Base-by-base conservation (phyloP, 2,888 invertebrate genomes). In the Phortica magna region DNA sequence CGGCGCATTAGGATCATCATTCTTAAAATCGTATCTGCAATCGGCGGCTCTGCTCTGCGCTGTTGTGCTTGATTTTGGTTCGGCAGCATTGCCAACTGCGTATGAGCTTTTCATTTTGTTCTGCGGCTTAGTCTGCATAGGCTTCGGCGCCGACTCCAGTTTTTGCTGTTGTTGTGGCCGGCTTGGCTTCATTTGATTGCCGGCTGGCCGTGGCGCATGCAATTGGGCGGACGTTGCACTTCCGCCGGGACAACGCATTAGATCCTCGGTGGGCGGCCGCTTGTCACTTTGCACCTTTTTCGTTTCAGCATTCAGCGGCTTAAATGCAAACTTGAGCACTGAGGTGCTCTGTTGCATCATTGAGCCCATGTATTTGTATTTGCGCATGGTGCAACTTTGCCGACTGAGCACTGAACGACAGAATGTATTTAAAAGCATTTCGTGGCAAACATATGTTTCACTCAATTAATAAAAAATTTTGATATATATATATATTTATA, bases 1-100 rank as follows among this genome's bases (percentile, higher is more conserved):
- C 19, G 48, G 70, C 31, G 70, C 48, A 12, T 70, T 70, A 17
- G 70, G 70, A 53, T 70, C 61, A 22, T 17, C 61, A 61, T 61
- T 5, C 7, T 55, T 17, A 55, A 14, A 55, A 55, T 14, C n/a
- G 17, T 7, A 7, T 55, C 17, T n/a, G 17, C 17, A 1, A 55
- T 55, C 39, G 31, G 31, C 3, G 31, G 31, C 5, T 31, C 31
- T 31, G 31, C 31, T 31, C 5, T 31, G 31, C 31, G 5, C 31
- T 31, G 31, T 31, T 31, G 31, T 31, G 31, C 31, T 31, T 31
- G 31, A 31, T 31, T 31, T 31, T 4, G 31, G 2, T 4, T 31
- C 31, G 31, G 31, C n/a, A n/a, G 31, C 5, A 4, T 31, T 31
- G 31, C 2, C 2, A 31, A 4, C 31, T 31, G 31, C 31, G 31